Conservation (phyloP, 2,113 vertebrate genomes). For the Sigmodon hispidus region DNA sequence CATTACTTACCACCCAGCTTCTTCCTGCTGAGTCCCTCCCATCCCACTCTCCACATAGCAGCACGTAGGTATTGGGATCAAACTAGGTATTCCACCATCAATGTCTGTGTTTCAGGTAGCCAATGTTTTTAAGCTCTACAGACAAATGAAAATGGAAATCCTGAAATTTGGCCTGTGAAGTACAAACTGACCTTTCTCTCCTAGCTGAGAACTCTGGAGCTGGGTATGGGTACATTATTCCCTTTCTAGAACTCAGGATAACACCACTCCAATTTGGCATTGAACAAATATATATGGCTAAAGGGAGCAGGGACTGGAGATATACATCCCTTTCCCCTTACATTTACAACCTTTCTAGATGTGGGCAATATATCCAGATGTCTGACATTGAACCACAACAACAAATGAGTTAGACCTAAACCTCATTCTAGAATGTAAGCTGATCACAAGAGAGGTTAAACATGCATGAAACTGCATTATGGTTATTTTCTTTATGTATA, state of each 20-base stretch:
- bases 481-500: background rate
- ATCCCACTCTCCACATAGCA: background rate
- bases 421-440: background rate
- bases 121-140: background rate
- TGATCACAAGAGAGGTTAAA: too few relatives aligned
- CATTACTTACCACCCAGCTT: background rate
- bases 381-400: background rate
- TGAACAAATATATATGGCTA: too few relatives aligned
- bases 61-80: background rate
- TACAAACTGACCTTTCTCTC: conserved; percentile 48
- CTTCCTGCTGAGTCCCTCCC: background rate
- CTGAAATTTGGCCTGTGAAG: conserved; percentile 18
- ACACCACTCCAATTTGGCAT: background rate
- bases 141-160: conserved; percentile 29
- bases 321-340: background rate
- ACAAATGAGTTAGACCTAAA: background rate
- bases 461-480: background rate
- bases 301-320: too few relatives aligned
- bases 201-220: conserved; percentile 27
- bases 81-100: background rate
- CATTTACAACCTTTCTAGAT: background rate
- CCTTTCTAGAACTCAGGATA: background rate
- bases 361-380: too few relatives aligned
- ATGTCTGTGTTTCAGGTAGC: background rate
- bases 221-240: background rate